Evolutionary conservation across 2,797 vertebrate species (phyloP), one percentile per base, ranked within the genome.

Genomic region (Ctenochaetus hawaiiensis): DNA sequence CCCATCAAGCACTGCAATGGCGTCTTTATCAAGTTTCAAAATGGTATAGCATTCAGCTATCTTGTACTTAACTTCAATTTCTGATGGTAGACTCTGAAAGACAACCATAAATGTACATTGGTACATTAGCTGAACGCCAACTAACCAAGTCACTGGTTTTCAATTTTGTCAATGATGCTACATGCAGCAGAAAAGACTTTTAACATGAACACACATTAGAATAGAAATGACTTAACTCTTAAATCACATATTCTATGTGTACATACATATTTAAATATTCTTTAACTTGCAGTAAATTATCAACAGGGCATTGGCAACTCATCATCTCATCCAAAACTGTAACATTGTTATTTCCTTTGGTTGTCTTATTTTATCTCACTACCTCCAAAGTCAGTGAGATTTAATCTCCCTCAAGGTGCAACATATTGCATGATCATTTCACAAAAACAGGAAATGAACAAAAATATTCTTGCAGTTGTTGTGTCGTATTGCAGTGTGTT

Each of bases 21-120:
- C 98, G 86, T 99, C 97, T 95, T 99, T 99, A 90, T 99, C 98
- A 89, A 98, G 95, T 84, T 99, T 99, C 82, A 99, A 85, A 93
- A 99, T 99, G 5, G 97, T 99, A 57, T 99, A 99, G 73, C 98
- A 99, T 81, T 99, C 98, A n/a, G 98, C 98, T 88, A 99, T 99
- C 93, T 99, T 99, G 87, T 99, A 99, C 81, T 99, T 99, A 9
- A 99, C 98, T 90, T 99, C 98, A 75, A 99, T 99, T 93, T 99
- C 98, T 71, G 98, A 99, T 0, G 98, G 98, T 73, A 99, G 94
- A 89, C 96, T 97, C 98, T 99, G 81, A 69, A 89, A 89, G 47
- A 78, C 23, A 77, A 68, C 0, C 16, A 17, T 18, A 6, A 53
- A 8, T 26, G 0, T 39, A 8, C 30, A 34, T 34, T 34, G 30